Evolutionary conservation across 2,888 invertebrate species (phyloP).

Genomic region (Eueremaeus valkanovi): DNA sequence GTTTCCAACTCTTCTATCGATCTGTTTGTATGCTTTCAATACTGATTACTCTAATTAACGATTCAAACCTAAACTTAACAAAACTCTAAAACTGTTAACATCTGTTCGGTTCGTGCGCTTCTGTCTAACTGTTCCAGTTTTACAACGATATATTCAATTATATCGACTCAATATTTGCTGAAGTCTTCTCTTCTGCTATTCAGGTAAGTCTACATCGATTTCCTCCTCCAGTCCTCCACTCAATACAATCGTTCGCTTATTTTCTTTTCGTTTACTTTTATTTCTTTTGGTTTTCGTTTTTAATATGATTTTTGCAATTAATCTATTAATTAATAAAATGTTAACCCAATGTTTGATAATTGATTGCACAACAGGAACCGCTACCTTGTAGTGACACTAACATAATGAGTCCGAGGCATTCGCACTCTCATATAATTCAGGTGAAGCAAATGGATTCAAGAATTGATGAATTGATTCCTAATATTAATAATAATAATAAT

Average conservation of each 20-base stretch:
- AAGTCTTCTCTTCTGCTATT: constrained; percentile 40
- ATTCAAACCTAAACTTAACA: not conserved
- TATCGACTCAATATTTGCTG: constrained; percentile 42
- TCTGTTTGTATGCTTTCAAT: not conserved
- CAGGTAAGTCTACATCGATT: constrained; percentile 29
- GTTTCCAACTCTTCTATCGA: not conserved
- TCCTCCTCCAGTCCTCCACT: not conserved
- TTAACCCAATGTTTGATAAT: not conserved
- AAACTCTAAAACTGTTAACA: not conserved
- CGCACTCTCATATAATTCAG: not conserved
- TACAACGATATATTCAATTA: constrained; percentile 41
- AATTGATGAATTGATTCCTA: no score
- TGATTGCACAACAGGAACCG: not conserved
- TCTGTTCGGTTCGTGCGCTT: not conserved
- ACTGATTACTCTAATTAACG: not conserved
- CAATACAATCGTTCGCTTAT: not conserved
- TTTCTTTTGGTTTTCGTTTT: not conserved
- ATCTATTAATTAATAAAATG: not conserved
- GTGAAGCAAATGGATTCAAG: no score
- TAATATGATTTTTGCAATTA: no score
- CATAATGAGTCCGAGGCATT: constrained; percentile 7
- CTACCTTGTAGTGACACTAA: not conserved
- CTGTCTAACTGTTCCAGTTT: constrained; percentile 37
- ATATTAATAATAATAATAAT: no score
- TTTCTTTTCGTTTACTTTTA: not conserved